phyloP scores from a whole-genome alignment of 2,797 vertebrate genomes.

The Hydrolagus colliei region DNA sequence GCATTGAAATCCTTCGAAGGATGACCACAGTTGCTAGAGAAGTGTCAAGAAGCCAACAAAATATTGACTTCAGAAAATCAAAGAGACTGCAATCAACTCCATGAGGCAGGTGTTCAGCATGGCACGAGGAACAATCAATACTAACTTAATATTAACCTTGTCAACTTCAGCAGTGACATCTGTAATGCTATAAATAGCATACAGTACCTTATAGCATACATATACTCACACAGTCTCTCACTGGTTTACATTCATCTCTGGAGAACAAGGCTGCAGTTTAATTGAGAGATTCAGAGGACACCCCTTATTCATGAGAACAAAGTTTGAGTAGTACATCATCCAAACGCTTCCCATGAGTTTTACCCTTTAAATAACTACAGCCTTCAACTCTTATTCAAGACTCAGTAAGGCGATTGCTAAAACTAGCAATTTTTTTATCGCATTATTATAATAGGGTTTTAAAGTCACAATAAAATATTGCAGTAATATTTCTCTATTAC shows the following conservation, averaged over 20 bases:
- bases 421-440: too few species aligned
- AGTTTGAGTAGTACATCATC: background rate
- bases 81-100: background rate
- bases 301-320: background rate
- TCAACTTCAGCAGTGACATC: slow-evolving; percentile 5
- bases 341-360: too few species aligned
- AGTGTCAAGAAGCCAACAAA: background rate
- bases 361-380: too few species aligned
- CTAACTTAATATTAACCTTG: background rate
- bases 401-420: too few species aligned
- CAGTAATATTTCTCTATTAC: too few species aligned
- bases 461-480: too few species aligned
- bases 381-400: too few species aligned
- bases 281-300: background rate
- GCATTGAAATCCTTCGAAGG: background rate
- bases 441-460: too few species aligned
- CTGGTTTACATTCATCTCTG: background rate
- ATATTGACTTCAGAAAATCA: background rate
- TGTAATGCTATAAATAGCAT: background rate
- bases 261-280: background rate
- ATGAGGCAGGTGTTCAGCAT: background rate
- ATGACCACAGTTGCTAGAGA: background rate
- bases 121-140: background rate
- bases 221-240: background rate
- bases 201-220: background rate